Percentiles rank a stretch among this genome's conserved stretches.
Evolutionary conservation across 2,888 invertebrate genomes (phyloP).

Genomic region (Sarcophaga subvicina): DNA sequence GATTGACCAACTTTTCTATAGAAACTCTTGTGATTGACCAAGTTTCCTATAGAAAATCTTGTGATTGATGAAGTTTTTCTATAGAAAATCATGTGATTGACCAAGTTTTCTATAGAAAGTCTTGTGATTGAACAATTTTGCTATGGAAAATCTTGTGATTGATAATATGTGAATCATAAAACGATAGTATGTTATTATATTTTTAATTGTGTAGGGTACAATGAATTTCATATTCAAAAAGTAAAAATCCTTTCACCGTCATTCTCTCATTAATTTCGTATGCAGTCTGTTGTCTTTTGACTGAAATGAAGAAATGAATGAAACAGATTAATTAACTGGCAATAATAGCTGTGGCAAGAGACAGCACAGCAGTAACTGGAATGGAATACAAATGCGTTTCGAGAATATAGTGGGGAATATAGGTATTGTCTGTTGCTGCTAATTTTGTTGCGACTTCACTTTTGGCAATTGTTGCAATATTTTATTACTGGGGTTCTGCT

Average conservation of each 20-base stretch:
- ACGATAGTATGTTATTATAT: not conserved
- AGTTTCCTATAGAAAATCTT: not conserved
- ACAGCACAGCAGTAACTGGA: not conserved
- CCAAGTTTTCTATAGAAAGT: not conserved
- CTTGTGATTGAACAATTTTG: not conserved
- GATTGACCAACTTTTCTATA: not conserved
- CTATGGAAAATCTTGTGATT: not conserved
- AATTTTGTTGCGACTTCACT: slow-evolving; percentile 50
- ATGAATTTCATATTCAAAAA: not conserved
- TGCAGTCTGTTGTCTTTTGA: slow-evolving; percentile 11
- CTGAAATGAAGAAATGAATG: not conserved
- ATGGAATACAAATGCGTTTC: slow-evolving; percentile 2
- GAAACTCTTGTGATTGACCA: not conserved
- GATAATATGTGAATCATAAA: not conserved
- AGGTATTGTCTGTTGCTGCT: not conserved
- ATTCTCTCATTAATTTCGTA: not conserved
- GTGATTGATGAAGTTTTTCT: not conserved
- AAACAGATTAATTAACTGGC: slow-evolving; percentile 42
- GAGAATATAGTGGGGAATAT: not conserved
- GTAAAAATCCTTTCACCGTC: slow-evolving; percentile 45
- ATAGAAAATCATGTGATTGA: not conserved
- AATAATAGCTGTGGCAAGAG: not conserved
- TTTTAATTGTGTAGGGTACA: not conserved
- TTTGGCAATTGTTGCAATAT: slow-evolving; percentile 57
- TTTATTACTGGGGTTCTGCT: slow-evolving; percentile 32